Conservation (phyloP, 2,797 vertebrate genomes). For the Agapornis canus region DNA sequence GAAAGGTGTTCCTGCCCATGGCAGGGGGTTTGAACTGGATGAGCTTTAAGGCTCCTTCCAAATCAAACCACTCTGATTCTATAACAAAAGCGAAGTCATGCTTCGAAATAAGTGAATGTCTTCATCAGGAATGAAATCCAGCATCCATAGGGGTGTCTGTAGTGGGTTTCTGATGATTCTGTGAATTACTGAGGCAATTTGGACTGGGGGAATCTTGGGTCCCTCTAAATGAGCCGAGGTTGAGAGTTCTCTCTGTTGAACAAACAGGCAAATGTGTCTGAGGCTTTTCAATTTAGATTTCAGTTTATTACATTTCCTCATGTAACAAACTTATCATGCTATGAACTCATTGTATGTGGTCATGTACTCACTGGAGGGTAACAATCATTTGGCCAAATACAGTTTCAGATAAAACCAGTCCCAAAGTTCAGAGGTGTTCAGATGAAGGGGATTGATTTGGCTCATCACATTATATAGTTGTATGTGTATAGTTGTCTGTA, state of each 20-base stretch:
- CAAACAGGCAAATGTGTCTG: conserved; percentile 21
- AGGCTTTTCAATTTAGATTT: conserved; percentile 39
- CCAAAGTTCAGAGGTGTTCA: conserved; percentile 32
- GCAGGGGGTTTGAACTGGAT: background rate
- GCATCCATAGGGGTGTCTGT: background rate
- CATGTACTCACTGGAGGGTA: conserved; percentile 37
- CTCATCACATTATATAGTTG: background rate
- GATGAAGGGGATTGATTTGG: conserved; percentile 34
- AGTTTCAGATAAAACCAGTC: conserved; percentile 25
- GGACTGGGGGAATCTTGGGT: background rate
- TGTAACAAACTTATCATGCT: background rate
- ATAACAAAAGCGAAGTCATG: background rate
- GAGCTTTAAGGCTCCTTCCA: background rate
- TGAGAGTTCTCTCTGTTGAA: conserved; percentile 16
- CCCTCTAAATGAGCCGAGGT: background rate
- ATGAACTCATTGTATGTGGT: conserved; percentile 25
- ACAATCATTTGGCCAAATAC: background rate
- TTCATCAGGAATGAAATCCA: background rate
- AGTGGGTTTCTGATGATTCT: background rate
- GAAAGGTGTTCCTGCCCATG: background rate
- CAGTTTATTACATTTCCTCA: conserved; percentile 36
- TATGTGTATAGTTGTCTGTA: background rate
- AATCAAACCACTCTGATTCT: background rate
- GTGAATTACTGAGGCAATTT: background rate
- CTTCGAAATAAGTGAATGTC: background rate